Evolutionary conservation across 2,797 vertebrate species (phyloP).

Genomic region (Yasuhikotakia modesta): DNA sequence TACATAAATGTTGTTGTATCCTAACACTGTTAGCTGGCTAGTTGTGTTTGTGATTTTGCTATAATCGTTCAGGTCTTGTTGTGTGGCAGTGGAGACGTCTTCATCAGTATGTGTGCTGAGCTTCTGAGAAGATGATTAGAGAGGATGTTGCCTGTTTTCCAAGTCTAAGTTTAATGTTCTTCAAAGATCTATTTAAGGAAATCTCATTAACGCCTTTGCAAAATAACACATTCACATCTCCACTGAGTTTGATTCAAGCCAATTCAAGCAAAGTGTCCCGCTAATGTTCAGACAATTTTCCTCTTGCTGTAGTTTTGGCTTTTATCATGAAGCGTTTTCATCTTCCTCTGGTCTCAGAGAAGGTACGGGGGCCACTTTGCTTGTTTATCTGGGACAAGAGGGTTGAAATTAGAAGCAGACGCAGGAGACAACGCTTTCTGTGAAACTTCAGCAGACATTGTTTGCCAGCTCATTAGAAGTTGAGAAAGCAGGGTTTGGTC

Average conservation of each 20-base stretch:
- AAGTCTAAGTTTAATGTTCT: constrained; percentile 27
- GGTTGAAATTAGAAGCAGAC: constrained; percentile 45
- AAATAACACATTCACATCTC: constrained; percentile 51
- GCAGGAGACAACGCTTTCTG: constrained; percentile 8
- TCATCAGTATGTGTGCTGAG: not conserved
- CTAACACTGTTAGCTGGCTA: no score
- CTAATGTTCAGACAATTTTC: constrained; percentile 45
- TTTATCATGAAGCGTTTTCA: constrained; percentile 27
- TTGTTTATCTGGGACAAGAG: constrained; percentile 31
- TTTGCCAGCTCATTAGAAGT: constrained; percentile 43
- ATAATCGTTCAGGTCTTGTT: not conserved
- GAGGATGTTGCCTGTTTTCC: constrained; percentile 33
- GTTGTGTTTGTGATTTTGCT: not conserved
- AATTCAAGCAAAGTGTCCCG: constrained; percentile 49
- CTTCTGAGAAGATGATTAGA: constrained; percentile 1
- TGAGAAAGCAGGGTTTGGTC: constrained; percentile 37
- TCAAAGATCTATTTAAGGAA: constrained; percentile 43
- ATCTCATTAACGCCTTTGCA: constrained; percentile 54
- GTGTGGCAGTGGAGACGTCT: not conserved
- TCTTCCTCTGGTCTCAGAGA: not conserved
- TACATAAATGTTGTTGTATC: no score
- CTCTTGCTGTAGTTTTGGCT: constrained; percentile 8
- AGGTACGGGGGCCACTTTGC: not conserved
- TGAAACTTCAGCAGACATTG: constrained; percentile 21
- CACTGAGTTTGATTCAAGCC: constrained; percentile 33